Conservation (phyloP, 2,888 invertebrate species). For the Chorisops tibialis region DNA sequence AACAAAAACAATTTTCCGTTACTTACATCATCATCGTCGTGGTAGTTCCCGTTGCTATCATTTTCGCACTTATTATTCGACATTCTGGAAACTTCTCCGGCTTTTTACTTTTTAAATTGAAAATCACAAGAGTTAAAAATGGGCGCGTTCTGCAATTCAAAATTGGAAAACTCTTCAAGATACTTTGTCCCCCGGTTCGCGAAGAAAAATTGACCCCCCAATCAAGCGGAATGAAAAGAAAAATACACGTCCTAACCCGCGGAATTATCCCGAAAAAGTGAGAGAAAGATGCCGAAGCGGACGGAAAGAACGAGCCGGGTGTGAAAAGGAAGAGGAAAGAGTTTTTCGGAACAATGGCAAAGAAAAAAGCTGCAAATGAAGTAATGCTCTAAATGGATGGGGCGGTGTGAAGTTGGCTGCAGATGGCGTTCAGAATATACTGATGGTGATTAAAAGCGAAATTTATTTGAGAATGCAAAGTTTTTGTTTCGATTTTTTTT, state of each 20-base stretch:
- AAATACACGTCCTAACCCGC: background rate
- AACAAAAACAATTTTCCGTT: background rate
- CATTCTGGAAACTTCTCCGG: background rate
- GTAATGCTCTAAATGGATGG: too few species aligned
- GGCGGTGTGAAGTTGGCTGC: too few species aligned
- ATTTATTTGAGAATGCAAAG: too few species aligned
- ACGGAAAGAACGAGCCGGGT: background rate
- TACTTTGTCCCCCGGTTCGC: background rate
- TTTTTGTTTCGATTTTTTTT: too few species aligned
- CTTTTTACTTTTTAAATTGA: background rate
- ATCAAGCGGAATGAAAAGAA: background rate
- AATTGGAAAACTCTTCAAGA: background rate
- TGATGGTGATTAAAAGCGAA: too few species aligned
- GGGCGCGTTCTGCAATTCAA: too few species aligned
- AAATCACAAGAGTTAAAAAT: background rate
- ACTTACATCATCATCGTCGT: slow-evolving; percentile 46
- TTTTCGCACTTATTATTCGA: slow-evolving; percentile 39
- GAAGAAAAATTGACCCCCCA: background rate
- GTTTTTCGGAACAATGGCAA: too few species aligned
- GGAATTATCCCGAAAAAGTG: background rate
- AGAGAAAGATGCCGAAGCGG: background rate
- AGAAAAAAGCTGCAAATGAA: too few species aligned
- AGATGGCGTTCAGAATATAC: too few species aligned
- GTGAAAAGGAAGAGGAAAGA: background rate
- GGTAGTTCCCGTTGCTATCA: slow-evolving; percentile 42